A percentile compares a stretch with the other conserved stretches of the same genome.
phyloP scores from a whole-genome alignment of 2,888 invertebrate species.

The Amaurobius ferox region DNA sequence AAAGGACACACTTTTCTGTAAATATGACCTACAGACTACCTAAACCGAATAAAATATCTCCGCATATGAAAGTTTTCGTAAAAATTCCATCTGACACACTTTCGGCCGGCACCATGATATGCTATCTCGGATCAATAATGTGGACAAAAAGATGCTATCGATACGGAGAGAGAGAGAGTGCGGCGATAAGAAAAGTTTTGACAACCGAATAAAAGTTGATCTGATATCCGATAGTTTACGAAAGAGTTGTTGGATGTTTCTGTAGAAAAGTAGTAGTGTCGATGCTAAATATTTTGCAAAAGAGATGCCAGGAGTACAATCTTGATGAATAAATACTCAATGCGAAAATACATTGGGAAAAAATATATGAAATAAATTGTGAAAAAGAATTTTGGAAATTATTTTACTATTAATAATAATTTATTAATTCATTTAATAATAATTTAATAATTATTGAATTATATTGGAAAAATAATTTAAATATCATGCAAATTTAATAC shows the following conservation, averaged over 20 bases:
- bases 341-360: not conserved
- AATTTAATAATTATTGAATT: no score
- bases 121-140: not conserved
- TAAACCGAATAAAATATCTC: not conserved
- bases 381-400: no score
- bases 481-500: no score
- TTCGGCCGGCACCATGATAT: not conserved
- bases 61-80: not conserved
- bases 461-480: no score
- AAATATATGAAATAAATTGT: no score
- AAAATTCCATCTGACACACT: not conserved
- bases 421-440: no score
- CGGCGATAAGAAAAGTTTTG: not conserved
- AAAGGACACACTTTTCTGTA: not conserved
- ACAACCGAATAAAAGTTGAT: not conserved
- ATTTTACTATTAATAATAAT: no score
- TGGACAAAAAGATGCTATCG: not conserved
- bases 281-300: not conserved
- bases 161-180: not conserved
- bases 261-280: not conserved
- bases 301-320: not conserved
- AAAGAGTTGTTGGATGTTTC: not conserved
- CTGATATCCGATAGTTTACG: not conserved
- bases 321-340: not conserved
- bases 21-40: not conserved